Evolutionary conservation across 2,888 invertebrate genomes (phyloP), one percentile per base, ranked within the genome.

Genomic region (Melanchra persicariae): DNA sequence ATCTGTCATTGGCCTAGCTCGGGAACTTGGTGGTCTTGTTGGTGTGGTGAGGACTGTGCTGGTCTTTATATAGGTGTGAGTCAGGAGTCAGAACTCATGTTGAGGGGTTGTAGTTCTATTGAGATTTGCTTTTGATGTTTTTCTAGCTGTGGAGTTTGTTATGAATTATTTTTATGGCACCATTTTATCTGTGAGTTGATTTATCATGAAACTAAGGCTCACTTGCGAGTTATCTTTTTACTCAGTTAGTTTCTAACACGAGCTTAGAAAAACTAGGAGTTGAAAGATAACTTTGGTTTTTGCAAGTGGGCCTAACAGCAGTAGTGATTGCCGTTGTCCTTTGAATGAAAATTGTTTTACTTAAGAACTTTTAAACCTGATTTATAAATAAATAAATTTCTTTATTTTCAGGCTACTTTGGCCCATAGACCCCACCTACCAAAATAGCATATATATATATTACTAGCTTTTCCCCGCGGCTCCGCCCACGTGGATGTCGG

Each of bases 1-100:
- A 82, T 84, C 87, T 84, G 85, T 82, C 88, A 80, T 77, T 87
- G 83, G 79, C 73, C 82, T 77, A 79, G 74, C 73, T 71, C 10
- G 24, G 34, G 7, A 17, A 54, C 49, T 43, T 68, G 63, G 62
- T 77, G 70, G 37, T 73, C 69, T 34, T 73, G 65, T 82, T 78
- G 1, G 24, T 37, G 17, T 17, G 1, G 19, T 0, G n/a, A 49
- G 12, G 7, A 34, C 34, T 7, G 7, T 34, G 34, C 8, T 43
- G 19, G 24, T 30, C 34, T 75, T 77, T 57, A 79, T 82, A 79
- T 82, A 74, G 22, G 34, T 55, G 24, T 72, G 34, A 80, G 70
- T 52, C 26, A 54, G 60, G 19, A 1, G 10, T 77, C 58, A 69
- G 34, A 8, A 34, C 7, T 34, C 40, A 49, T 63, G 40, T 58